Evolutionary conservation across 53 echinoderm and acorn worm species (phyloP), one percentile per base, ranked within the genome.

Genomic region (Crossaster papposus): DNA sequence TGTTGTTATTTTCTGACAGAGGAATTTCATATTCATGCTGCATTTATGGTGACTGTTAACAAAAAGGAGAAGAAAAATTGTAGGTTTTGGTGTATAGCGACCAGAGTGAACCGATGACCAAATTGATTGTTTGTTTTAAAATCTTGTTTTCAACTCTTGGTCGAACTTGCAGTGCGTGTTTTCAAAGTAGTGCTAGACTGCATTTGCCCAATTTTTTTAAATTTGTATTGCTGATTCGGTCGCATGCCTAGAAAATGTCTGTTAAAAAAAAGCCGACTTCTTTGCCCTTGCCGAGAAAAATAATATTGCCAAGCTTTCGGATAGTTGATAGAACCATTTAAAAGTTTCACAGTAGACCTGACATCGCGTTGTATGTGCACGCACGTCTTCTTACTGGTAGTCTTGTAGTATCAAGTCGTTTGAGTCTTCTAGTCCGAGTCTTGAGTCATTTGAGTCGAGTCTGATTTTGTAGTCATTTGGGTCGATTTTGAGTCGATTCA

Each of bases 61-160:
- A 18, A 44, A 24, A 50, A 74, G n/a, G n/a, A n/a, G n/a, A n/a
- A n/a, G n/a, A n/a, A 8, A 74, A 51, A 15, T 78, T 20, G 36
- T 78, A 44, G 38, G 78, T 12, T 50, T 38, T 73, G 1, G 28
- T 33, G 17, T 1, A 36, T 73, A 14, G 36, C 35, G 74, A 73
- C 30, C 17, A 13, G 13, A 36, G 14, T 82, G 82, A 82, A 82
- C 65, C 12, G 65, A 82, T 82, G 82, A 82, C 82, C 82, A 82
- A 82, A 81, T 17, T 32, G 32, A 34, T 58, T 63, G 14, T 34
- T 81, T 63, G 11, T 34, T 81, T 81, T 54, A 17, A 58, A 33
- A 68, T 28, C 26, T 11, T 20, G 4, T 58, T 68, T 23, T 26
- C 68, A 28, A 4, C 28, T 3, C 28, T 68, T 26, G 28, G 28